Evolutionary conservation across 2,888 invertebrate genomes (phyloP), one percentile per base, ranked within the genome.

Genomic region (Tetrapedia diversipes): DNA sequence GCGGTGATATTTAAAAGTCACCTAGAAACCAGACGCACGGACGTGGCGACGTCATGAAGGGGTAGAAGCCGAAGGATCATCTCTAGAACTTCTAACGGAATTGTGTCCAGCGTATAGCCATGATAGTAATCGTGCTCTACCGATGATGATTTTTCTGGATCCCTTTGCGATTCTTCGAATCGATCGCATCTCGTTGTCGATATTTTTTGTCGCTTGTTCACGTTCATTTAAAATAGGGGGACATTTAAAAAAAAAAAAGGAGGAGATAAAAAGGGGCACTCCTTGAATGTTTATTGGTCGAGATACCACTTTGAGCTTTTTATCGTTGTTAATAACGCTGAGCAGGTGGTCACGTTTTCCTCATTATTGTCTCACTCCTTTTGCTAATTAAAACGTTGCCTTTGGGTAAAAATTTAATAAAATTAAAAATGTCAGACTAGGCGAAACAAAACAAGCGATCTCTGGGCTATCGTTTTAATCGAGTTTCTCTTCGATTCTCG

Each of bases 61-160:
- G 90, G 87, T 39, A 91, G 64, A 19, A 90, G 79, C 4, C 86
- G 83, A 6, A 91, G 68, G 24, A 91, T 86, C 86, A 89, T 89
- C 67, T 91, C 90, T 53, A 91, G 78, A 22, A 91, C 84, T 83
- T 91, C 91, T 8, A 89, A 89, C 1, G 91, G 91, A 32, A 91
- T 83, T 4, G 78, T 86, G 19, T 91, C 89, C 61, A 91, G 67
- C 4, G 82, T 86, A 53, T 83, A 77, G 3, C 34, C 56, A 19
- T 22, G 54, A 8, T 11, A n/a, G n/a, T n/a, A 37, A 11, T 1
- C n/a, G 16, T 32, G 22, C 10, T 43, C 34, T 2, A 1, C 1
- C 4, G 2, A n/a, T 2, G 4, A 32, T 14, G 22, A n/a, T 16
- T 10, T 27, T 24, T 47, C 27, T 8, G 39, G 4, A 22, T 71